Evolutionary conservation across 2,888 invertebrate genomes (phyloP).

Genomic region (Hydrotaea cyrtoneurina): DNA sequence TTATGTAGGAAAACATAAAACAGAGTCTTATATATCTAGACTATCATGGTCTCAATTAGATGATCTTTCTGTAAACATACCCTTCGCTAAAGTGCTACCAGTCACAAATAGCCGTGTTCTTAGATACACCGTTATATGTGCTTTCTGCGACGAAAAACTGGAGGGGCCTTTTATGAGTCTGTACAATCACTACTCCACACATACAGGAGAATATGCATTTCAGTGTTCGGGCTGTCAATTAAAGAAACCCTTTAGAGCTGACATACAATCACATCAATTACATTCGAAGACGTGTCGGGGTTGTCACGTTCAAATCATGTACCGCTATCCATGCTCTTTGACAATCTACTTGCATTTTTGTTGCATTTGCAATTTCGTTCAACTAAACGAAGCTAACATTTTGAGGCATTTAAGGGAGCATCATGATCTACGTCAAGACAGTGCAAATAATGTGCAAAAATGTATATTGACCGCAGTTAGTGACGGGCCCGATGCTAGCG

Average conservation of each 20-base stretch:
- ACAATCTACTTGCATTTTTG: slow-evolving; percentile 72
- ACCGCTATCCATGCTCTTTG: slow-evolving; percentile 68
- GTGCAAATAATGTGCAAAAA: slow-evolving; percentile 63
- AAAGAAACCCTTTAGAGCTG: slow-evolving; percentile 69
- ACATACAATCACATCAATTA: slow-evolving; percentile 69
- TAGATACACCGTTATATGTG: slow-evolving; percentile 68
- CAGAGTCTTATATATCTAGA: slow-evolving; percentile 72
- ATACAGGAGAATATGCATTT: slow-evolving; percentile 73
- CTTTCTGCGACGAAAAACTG: slow-evolving; percentile 69
- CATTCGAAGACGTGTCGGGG: slow-evolving; percentile 70
- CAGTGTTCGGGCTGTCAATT: slow-evolving; percentile 69
- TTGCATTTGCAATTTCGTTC: slow-evolving; percentile 72
- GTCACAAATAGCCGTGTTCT: slow-evolving; percentile 15
- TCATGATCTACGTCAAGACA: slow-evolving; percentile 64
- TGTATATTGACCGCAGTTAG: slow-evolving; percentile 71
- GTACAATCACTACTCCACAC: slow-evolving; percentile 70
- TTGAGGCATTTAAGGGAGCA: slow-evolving; percentile 73
- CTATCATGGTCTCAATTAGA: slow-evolving; percentile 65
- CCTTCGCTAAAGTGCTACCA: slow-evolving; percentile 59
- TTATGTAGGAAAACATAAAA: slow-evolving; percentile 70
- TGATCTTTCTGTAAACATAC: slow-evolving; percentile 66
- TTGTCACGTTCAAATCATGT: slow-evolving; percentile 66
- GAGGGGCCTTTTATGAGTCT: slow-evolving; percentile 69
- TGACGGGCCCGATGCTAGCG: slow-evolving; percentile 43
- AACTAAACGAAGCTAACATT: slow-evolving; percentile 73